A percentile compares a stretch with the other conserved stretches of the same genome.
Evolutionary conservation across 2,888 invertebrate genomes (phyloP).

Genomic region (Tanytarsus gracilentus): DNA sequence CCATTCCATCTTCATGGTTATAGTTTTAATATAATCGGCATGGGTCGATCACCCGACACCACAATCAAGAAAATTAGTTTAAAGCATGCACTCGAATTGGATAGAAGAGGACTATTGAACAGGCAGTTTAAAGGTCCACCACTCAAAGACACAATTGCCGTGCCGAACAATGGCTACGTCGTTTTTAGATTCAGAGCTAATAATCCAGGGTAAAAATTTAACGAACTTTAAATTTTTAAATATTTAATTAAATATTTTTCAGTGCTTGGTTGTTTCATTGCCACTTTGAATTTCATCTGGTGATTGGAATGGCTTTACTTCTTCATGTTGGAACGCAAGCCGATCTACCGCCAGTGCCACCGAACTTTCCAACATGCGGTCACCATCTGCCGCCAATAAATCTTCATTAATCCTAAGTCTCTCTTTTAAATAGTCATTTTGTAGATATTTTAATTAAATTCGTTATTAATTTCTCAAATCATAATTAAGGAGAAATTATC

Average conservation of each 20-base stretch:
- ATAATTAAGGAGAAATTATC: too few relatives aligned
- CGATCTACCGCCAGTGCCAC: constrained; percentile 69
- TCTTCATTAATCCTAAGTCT: constrained; percentile 22
- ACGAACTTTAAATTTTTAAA: neutral
- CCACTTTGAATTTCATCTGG: constrained; percentile 80
- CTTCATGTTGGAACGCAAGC: constrained; percentile 69
- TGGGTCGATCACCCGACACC: constrained; percentile 72
- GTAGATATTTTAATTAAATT: too few relatives aligned
- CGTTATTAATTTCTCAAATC: too few relatives aligned
- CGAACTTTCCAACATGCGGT: constrained; percentile 68
- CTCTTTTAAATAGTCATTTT: too few relatives aligned
- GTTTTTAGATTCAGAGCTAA: constrained; percentile 75
- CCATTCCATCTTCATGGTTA: constrained; percentile 84
- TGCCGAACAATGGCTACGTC: constrained; percentile 83
- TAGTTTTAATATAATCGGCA: constrained; percentile 69
- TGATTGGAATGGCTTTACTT: constrained; percentile 76
- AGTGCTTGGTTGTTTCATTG: constrained; percentile 87
- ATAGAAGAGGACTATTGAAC: constrained; percentile 62
- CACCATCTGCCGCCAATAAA: constrained; percentile 60
- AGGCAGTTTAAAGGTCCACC: constrained; percentile 70
- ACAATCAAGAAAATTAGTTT: constrained; percentile 71
- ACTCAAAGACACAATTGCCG: constrained; percentile 74
- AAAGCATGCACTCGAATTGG: constrained; percentile 68
- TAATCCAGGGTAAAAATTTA: constrained; percentile 65
- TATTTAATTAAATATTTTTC: too few relatives aligned